Evolutionary conservation across 2,888 invertebrate species (phyloP), one percentile per base, ranked within the genome.

Genomic region (Glyphotaelius pellucidus): DNA sequence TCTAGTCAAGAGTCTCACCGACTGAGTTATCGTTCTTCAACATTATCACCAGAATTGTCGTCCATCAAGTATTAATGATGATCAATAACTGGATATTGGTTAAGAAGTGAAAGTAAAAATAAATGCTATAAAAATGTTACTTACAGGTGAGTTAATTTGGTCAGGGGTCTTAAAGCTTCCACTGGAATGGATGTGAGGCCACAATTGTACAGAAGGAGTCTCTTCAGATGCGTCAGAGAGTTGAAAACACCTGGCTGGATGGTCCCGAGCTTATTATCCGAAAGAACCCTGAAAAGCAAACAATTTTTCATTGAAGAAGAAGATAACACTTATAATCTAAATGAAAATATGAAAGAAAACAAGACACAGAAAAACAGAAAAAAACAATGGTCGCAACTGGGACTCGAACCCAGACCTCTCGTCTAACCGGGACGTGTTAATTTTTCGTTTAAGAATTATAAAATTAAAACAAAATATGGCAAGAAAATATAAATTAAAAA

Each of bases 231-330:
- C 93, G 95, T 95, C 94, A 96, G 95, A 92, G 96, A 96, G 93
- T 95, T 94, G 95, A 98, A 97, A 94, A 97, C 97, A 94, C 96
- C 96, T 93, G 96, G 96, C 94, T 97, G 97, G 94, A 98, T 96
- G 94, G 96, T 95, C 94, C 97, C 97, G 95, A 98, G 96, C 94
- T 97, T 97, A 96, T 98, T 98, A 95, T 97, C 97, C 31, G 98
- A 97, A 94, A 98, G 96, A 94, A 97, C 97, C 95, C 98, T 98
- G 96, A 90, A 95, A 96, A 93, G 12, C 4, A 81, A 25, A 67
- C 5, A 67, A 47, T 47, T 52, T 52, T 9, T 38, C 9, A n/a
- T n/a, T n/a, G n/a, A n/a, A n/a, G n/a, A n/a, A n/a, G n/a, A n/a
- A n/a, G n/a, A n/a, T n/a, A n/a, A n/a, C n/a, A n/a, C n/a, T n/a